Conservation (phyloP, 2,113 vertebrate genomes). For the Microcebus tavaratra region DNA sequence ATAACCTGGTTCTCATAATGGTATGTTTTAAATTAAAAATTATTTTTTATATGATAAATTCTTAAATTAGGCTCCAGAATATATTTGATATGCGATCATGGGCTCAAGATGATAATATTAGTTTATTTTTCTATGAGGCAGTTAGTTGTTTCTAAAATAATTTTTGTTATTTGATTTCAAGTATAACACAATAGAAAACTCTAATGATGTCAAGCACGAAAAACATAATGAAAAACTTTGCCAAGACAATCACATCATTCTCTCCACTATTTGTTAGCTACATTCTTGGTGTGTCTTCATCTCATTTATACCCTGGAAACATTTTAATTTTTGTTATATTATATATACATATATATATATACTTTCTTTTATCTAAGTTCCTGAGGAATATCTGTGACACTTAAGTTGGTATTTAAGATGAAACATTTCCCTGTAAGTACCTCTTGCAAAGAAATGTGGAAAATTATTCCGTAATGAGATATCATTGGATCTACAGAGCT, state of each 20-base stretch:
- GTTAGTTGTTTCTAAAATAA: constrained; percentile 14
- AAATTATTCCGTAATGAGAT: neutral
- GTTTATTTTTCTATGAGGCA: neutral
- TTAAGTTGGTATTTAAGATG: neutral
- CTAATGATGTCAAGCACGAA: neutral
- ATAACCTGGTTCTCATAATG: neutral
- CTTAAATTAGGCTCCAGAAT: neutral
- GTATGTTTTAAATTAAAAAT: neutral
- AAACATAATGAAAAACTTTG: neutral
- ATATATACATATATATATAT: neutral
- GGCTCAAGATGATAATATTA: neutral
- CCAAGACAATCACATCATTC: neutral
- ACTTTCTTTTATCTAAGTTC: neutral
- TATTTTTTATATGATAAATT: neutral
- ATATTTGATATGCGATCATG: neutral
- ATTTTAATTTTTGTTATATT: neutral
- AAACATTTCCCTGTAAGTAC: neutral
- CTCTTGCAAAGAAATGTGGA: neutral
- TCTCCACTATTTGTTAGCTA: neutral
- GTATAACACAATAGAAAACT: neutral
- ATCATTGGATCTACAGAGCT: neutral
- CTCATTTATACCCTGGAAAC: neutral
- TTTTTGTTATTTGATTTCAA: constrained; percentile 47
- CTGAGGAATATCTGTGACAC: neutral
- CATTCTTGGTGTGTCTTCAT: neutral